Conservation (phyloP, 2,888 invertebrate species). For the Diplazon laetatorius region DNA sequence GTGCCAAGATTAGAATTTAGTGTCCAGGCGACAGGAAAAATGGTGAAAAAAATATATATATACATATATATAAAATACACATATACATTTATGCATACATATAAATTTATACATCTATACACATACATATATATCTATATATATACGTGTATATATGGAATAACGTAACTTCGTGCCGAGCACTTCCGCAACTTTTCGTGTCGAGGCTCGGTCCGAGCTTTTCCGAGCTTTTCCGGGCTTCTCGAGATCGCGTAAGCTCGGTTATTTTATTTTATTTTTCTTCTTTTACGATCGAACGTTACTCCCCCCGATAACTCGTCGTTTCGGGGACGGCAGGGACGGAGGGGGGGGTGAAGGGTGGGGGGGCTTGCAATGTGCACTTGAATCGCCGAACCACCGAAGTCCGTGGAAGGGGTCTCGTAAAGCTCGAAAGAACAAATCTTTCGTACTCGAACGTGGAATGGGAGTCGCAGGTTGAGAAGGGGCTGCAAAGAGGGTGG, state of each 20-base stretch:
- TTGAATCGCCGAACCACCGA: slow-evolving; percentile 46
- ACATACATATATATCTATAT: no score
- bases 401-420: slow-evolving; percentile 13
- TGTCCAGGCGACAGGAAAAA: slow-evolving; percentile 48
- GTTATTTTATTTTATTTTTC: slow-evolving; percentile 1
- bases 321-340: slow-evolving; percentile 21
- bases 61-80: no score
- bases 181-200: slow-evolving; percentile 44
- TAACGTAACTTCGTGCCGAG: slow-evolving; percentile 37
- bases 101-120: no score
- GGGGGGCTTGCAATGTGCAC: no score
- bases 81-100: no score
- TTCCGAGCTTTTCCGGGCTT: slow-evolving; percentile 16
- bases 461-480: neutral
- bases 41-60: no score
- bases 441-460: slow-evolving; percentile 16
- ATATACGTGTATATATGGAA: neutral
- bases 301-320: slow-evolving; percentile 49
- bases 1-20: slow-evolving; percentile 67
- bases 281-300: slow-evolving; percentile 40
- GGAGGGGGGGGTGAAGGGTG: no score
- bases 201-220: no score
- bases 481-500: neutral
- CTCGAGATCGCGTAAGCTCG: slow-evolving; percentile 7
- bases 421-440: slow-evolving; percentile 52